Base-by-base conservation (phyloP, 2,113 vertebrate genomes). In the Charadrius vociferus region DNA sequence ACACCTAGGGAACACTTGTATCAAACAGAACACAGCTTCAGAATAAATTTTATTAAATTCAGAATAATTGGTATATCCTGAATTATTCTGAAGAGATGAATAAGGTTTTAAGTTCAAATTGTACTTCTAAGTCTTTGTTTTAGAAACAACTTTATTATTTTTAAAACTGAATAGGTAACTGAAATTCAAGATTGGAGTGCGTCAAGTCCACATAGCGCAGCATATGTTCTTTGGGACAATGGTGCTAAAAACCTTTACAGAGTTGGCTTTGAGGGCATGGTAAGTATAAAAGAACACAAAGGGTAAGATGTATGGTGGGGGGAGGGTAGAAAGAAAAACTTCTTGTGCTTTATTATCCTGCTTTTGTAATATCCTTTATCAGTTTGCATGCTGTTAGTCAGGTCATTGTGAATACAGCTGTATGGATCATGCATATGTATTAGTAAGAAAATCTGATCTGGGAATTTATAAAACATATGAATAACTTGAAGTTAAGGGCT, bases 101-200 rank as follows among this genome's bases (percentile, higher is more conserved):
- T 56, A 41, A 63, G 41, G 49, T 45, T 90, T 84, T 15, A 79
- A 74, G 22, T 80, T 82, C 32, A 68, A 39, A 32, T 62, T 45
- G 16, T 36, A 14, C 59, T 85, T 86, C 49, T 61, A 6, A 81
- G 50, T 61, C 55, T 93, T 88, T 80, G 39, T 34, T 77, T 4
- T 53, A 63, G 37, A 79, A 77, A 61, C 29, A 12, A 18, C 70
- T 62, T 80, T 86, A 32, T 86, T 92, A 41, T 92, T 70, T 73
- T 86, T 9, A 30, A 90, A 93, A 87, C 77, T 39, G 53, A 29
- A 77, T 96, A 99, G 99, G 99, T 99, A 90, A 99, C 99, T 7
- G 99, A 99, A 98, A 99, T 99, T 95, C 99, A 99, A 93, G 99
- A 99, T 95, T 99, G 99, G 99, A 99, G 99, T 66, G 99, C 99